Conservation (phyloP, 2,113 vertebrate genomes). For the Sinocyclocheilus anshuiensis region DNA sequence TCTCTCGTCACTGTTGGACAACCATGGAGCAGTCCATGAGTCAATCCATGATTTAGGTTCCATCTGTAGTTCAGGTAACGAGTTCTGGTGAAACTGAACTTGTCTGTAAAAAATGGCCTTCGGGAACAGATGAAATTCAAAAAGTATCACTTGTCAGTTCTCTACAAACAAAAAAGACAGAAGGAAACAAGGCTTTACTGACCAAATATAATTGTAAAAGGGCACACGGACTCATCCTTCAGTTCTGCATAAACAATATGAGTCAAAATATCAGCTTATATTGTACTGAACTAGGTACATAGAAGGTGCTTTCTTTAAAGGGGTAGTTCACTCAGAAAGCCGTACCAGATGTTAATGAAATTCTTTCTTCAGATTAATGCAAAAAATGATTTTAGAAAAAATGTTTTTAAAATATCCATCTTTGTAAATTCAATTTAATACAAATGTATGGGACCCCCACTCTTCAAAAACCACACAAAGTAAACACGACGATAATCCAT, state of each 20-base stretch:
- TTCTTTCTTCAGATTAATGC: no score
- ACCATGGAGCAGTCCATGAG: background rate
- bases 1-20: background rate
- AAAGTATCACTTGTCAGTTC: background rate
- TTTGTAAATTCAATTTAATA: no score
- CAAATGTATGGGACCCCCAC: no score
- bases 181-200: background rate
- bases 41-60: background rate
- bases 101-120: background rate
- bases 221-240: background rate
- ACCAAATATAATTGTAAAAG: background rate
- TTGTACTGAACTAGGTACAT: background rate
- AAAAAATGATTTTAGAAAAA: no score
- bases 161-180: background rate
- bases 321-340: no score
- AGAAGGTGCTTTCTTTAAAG: background rate
- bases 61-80: conserved; percentile 4
- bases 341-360: no score
- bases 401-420: no score
- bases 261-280: background rate
- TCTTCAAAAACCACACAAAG: no score
- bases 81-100: background rate
- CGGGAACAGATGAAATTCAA: background rate
- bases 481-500: no score
- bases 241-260: background rate